phyloP scores from a whole-genome alignment of 2,113 vertebrate species.

The Tetrax tetrax region DNA sequence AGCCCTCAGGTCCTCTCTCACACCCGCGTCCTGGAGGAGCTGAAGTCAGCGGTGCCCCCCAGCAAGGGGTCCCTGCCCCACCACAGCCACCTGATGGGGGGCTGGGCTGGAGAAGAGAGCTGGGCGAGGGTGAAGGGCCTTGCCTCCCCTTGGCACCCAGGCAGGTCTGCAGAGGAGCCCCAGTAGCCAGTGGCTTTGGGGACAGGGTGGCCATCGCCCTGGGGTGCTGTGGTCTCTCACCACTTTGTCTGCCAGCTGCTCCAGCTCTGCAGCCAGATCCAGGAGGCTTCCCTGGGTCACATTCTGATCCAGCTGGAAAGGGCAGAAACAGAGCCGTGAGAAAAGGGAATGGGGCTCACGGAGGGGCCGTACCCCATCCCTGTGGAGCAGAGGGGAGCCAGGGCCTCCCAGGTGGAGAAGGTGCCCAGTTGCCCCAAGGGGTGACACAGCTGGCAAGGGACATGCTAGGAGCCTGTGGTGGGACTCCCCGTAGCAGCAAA shows the following conservation, averaged over 20 bases:
- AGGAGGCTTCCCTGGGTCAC: not conserved
- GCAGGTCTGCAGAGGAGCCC: not conserved
- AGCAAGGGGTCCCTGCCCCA: not conserved
- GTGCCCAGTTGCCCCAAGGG: not conserved
- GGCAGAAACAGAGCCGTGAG: not conserved
- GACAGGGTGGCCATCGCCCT: not conserved
- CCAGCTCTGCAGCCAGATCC: conserved; percentile 15
- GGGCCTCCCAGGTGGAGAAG: not conserved
- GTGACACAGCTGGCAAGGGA: not conserved
- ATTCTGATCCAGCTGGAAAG: conserved; percentile 8
- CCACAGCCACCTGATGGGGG: not conserved
- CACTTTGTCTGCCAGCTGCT: not conserved
- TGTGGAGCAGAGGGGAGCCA: not conserved
- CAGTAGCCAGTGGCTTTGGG: not conserved
- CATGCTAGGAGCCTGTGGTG: not conserved
- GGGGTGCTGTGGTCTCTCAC: not conserved
- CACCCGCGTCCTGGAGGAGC: rapidly evolving
- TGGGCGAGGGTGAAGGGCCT: not conserved
- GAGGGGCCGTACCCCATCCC: not conserved
- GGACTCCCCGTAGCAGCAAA: not conserved
- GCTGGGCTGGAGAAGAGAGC: not conserved
- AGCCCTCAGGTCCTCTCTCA: not conserved
- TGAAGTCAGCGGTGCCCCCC: not conserved
- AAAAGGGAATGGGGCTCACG: rapidly evolving
- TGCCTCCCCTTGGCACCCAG: not conserved